Evolutionary conservation across 2,113 vertebrate genomes (phyloP), one percentile per base, ranked within the genome.

Genomic region (Clarias macrocephalus): DNA sequence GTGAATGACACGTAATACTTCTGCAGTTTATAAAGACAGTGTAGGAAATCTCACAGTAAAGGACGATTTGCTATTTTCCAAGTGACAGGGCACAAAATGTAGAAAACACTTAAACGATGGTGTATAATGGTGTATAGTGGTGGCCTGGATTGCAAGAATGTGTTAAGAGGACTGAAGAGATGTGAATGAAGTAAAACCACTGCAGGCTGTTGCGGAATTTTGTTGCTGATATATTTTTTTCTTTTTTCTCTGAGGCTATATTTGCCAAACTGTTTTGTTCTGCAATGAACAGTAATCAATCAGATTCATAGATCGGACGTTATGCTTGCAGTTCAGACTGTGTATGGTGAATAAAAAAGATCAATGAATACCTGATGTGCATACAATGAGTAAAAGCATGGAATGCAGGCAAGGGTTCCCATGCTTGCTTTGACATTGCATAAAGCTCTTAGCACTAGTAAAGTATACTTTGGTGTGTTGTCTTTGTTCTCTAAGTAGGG

Each of bases 261-360:
- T 33, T 84, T 84, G 30, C n/a, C 28, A 84, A 65, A 84, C 1
- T 57, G 65, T 33, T 68, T 70, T n/a, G 42, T 18, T 83, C 65
- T 70, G 48, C 52, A 56, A 3, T 73, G 11, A 84, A 25, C 37
- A 37, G 83, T 73, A 54, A 84, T 85, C 83, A 62, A 72, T 75
- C 70, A 75, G 70, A 85, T 85, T 18, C 30, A 85, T 85, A 59
- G 33, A 75, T 28, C 48, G 70, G 48, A 62, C 56, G 28, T 62
- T 75, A 85, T 42, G 70, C 19, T 76, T 59, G 30, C 28, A 25
- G 52, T 84, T 37, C 83, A 72, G 28, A 25, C 68, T 85, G 21
- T 62, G 65, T 48, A 75, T 57, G 18, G 57, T 70, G 18, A 83
- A 83, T 68, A 30, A 83, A 80, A 77, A 77, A 81, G 57, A 70